Evolutionary conservation across 2,113 vertebrate species (phyloP).

Genomic region (Caretta caretta): DNA sequence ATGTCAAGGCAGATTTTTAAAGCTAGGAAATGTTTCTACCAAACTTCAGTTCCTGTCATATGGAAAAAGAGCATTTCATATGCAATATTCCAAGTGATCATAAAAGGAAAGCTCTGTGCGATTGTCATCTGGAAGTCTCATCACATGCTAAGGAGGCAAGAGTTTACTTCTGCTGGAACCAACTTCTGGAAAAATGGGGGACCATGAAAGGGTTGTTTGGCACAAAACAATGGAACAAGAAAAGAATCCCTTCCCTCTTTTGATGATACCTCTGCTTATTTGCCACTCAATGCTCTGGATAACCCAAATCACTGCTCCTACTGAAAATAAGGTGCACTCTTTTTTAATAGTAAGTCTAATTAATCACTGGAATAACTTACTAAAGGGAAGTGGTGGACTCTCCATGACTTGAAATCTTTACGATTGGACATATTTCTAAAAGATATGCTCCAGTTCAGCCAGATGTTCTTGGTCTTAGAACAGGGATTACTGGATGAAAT

Average conservation of each 20-base stretch:
- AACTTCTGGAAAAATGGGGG: not conserved
- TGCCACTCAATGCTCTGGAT: not conserved
- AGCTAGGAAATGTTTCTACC: not conserved
- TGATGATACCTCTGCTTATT: not conserved
- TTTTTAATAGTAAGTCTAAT: not conserved
- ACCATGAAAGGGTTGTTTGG: not conserved
- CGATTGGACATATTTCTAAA: not conserved
- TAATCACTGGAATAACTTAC: not conserved
- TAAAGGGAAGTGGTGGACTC: not conserved
- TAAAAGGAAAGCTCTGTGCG: not conserved
- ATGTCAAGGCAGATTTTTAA: not conserved
- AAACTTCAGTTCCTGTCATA: not conserved
- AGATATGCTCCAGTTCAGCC: not conserved
- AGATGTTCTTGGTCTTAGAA: not conserved
- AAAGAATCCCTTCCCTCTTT: not conserved
- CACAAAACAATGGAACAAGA: not conserved
- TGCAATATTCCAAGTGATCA: not conserved
- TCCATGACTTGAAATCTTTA: not conserved
- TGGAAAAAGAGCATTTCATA: not conserved
- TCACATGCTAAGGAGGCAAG: not conserved
- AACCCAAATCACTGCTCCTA: not conserved
- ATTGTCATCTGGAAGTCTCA: not conserved
- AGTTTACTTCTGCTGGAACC: not conserved
- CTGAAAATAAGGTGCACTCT: fast-evolving
- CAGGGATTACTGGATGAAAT: not conserved